Evolutionary conservation across 2,797 vertebrate genomes (phyloP), one percentile per base, ranked within the genome.

Genomic region (Phoebastria nigripes): DNA sequence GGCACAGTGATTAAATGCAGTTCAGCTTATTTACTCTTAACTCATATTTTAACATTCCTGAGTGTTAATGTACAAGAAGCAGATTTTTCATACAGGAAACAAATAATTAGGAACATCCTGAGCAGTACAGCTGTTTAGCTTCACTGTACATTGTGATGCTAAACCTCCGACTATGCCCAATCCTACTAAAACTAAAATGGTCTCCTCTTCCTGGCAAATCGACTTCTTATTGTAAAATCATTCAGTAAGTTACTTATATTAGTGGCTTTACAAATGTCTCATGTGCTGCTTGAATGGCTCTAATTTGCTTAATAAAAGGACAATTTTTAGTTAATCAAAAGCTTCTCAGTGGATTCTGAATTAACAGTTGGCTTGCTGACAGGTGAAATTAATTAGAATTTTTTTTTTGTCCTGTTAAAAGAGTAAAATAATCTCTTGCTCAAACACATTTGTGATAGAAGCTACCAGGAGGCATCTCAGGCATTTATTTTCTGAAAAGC

Each of bases 1-100:
- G 93, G 76, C 65, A 51, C 66, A 62, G 35, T 90, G 96, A 95
- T 42, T 95, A 96, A 95, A 91, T 88, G 82, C 89, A 94, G 91
- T 90, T 94, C 89, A 79, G 35, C 46, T 88, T 86, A 90, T 96
- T 93, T 91, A 83, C 62, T 76, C 42, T 78, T 78, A 90, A 80
- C 28, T 74, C 79, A 55, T 88, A 83, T 88, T 89, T 95, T 72
- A 94, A 62, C 17, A 12, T 93, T 86, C 66, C 76, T 81, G 54
- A 83, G 22, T 37, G 35, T 55, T 85, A 74, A 65, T 7, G 35
- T 72, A 83, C 46, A 85, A 93, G 44, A 87, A 78, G 56, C 52
- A 80, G 91, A 56, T 85, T 95, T 92, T 93, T 96, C 69, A 28
- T 35, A 54, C 18, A 74, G 87, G 95, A 96, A 92, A 87, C 47